Evolutionary conservation across 1,140 invertebrate genomes (phyloP).

Genomic region (Conus ventricosus): DNA sequence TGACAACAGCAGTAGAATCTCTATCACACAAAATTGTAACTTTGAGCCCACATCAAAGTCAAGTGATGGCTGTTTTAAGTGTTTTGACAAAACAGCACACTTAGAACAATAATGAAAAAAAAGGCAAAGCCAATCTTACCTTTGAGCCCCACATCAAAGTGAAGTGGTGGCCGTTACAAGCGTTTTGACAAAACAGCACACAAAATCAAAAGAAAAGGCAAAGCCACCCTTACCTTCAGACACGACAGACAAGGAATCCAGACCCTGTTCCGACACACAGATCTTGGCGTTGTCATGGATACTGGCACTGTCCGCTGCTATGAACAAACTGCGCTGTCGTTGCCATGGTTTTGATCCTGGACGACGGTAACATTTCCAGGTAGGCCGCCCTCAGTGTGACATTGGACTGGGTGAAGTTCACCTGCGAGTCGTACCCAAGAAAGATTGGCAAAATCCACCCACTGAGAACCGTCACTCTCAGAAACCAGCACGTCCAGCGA

Average conservation of each 20-base stretch:
- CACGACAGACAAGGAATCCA: too few species aligned
- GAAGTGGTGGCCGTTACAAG: too few species aligned
- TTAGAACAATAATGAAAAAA: background rate
- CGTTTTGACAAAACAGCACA: too few species aligned
- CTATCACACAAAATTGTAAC: too few species aligned
- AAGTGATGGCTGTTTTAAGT: too few species aligned
- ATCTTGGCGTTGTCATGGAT: constrained; percentile 57
- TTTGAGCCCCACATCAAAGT: too few species aligned
- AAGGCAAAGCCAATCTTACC: background rate
- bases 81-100: too few species aligned
- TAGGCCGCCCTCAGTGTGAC: constrained; percentile 43
- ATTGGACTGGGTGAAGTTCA: constrained; percentile 48
- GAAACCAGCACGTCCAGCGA: background rate
- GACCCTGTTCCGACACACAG: constrained; percentile 46
- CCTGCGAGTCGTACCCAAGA: constrained; percentile 50
- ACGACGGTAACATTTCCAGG: constrained; percentile 53
- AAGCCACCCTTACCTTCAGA: too few species aligned
- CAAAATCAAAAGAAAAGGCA: too few species aligned
- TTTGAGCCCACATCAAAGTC: too few species aligned
- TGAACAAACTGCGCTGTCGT: constrained; percentile 45
- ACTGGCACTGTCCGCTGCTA: constrained; percentile 46
- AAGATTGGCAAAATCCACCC: constrained; percentile 35
- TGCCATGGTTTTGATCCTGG: constrained; percentile 40
- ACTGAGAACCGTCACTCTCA: constrained; percentile 1
- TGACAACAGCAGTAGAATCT: too few species aligned